Evolutionary conservation across 53 echinoderm and acorn worm species (phyloP), one percentile per base, ranked within the genome.

Genomic region (Pentamera pediparva): DNA sequence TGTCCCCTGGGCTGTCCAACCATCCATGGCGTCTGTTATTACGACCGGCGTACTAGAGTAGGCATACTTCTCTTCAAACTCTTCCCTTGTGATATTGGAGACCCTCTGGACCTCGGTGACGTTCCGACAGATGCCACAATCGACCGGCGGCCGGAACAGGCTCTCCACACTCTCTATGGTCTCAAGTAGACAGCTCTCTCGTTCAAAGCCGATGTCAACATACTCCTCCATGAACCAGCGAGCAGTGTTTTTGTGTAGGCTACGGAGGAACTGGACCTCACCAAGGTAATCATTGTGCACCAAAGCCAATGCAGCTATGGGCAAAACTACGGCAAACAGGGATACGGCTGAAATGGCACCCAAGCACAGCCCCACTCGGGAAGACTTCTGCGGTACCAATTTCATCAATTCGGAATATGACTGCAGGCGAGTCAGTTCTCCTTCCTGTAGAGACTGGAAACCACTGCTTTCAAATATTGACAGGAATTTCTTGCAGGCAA

Each of bases 71-170:
- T 18, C 50, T 41, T 87, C 86, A 74, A 94, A 94, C 32, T 90
- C 90, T 12, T 64, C 73, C 25, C 52, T 39, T 2, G 78, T 40
- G 27, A 90, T 50, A 18, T 63, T 70, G 12, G 79, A 63, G 7
- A 90, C 60, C 27, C 75, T 87, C 51, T 76, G 76, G 24, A 90
- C 61, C 5, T 76, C 65, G 6, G 62, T 76, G 12, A 94, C 80
- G 38, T 82, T 78, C 9, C 26, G 38, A 41, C 89, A 94, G 35
- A 65, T 64, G n/a, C 58, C 71, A 74, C 94, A 94, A 20, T 90
- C 65, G 21, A 94, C 77, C 4, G 94, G 87, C 25, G 90, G 82
- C 32, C 94, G 75, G 78, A 94, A 94, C 37, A 87, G 3, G 32
- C 90, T 90, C 39, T 81, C 85, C 20, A 87, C 32, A 0, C 32